phyloP scores from a whole-genome alignment of 2,113 vertebrate genomes.

The Heliornis fulica region DNA sequence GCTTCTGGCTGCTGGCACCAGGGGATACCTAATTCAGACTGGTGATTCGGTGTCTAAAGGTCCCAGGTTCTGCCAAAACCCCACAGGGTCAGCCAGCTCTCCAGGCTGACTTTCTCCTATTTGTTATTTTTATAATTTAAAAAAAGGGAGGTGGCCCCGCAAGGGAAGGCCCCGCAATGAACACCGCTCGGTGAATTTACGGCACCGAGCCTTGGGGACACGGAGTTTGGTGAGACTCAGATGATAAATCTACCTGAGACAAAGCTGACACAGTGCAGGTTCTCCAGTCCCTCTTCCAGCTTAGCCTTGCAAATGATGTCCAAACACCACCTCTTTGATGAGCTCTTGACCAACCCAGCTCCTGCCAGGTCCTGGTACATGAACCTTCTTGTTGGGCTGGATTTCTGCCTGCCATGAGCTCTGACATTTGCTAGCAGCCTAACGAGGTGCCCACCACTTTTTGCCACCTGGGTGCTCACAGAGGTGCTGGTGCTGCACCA shows the following conservation, averaged over 20 bases:
- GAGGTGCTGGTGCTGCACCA: neutral
- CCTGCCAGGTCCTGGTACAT: rapidly evolving
- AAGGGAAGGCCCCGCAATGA: neutral
- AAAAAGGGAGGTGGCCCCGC: neutral
- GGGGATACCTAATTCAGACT: neutral
- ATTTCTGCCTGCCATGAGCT: neutral
- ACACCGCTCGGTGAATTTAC: rapidly evolving
- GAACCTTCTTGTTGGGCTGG: neutral
- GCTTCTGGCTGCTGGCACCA: neutral
- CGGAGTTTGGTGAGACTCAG: neutral
- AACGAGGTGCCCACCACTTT: neutral
- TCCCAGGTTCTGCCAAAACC: neutral
- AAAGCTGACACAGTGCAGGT: rapidly evolving
- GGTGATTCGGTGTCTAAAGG: neutral
- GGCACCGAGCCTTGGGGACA: neutral
- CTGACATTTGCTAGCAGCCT: rapidly evolving
- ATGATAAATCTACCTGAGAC: rapidly evolving
- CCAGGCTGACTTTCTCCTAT: neutral
- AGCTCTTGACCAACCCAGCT: neutral
- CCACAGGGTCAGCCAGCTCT: neutral
- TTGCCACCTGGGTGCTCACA: rapidly evolving
- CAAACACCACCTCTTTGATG: rapidly evolving
- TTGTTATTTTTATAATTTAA: neutral
- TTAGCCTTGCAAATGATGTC: neutral
- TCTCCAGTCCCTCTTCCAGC: neutral